Conservation (phyloP, 2,888 invertebrate genomes). For the Imbricaverruca yamaguchii region DNA sequence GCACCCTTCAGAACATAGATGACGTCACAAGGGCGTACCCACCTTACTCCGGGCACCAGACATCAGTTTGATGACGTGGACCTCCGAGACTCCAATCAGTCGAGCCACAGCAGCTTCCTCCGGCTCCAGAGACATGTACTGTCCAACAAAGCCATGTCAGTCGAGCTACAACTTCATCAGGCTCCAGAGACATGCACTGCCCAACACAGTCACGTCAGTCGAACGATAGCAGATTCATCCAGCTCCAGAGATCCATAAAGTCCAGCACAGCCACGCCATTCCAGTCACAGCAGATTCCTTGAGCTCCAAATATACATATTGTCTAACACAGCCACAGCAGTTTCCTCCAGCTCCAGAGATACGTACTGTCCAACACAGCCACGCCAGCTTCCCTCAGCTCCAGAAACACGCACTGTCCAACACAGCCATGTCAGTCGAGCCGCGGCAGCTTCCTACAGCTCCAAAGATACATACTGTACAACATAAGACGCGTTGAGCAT, state of each 20-base stretch:
- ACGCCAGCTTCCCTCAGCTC: no score
- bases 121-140: slow-evolving; percentile 57
- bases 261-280: no score
- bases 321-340: no score
- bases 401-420: no score
- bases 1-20: no score
- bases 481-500: not conserved
- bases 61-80: slow-evolving; percentile 57
- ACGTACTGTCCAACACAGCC: no score
- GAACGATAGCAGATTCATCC: no score
- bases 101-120: slow-evolving; percentile 62
- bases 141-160: not conserved
- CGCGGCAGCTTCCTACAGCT: slow-evolving; percentile 57
- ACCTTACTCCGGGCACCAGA: slow-evolving; percentile 59
- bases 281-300: no score
- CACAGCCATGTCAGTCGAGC: slow-evolving; percentile 47
- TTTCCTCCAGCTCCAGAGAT: no score
- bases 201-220: no score
- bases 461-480: slow-evolving; percentile 54
- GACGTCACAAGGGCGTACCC: slow-evolving; percentile 12
- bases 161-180: no score
- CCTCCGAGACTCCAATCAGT: slow-evolving; percentile 69
- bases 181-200: no score
- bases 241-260: not conserved
- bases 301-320: not conserved